Conservation (phyloP, 2,888 invertebrate species). For the Drosophila paucipuncta region DNA sequence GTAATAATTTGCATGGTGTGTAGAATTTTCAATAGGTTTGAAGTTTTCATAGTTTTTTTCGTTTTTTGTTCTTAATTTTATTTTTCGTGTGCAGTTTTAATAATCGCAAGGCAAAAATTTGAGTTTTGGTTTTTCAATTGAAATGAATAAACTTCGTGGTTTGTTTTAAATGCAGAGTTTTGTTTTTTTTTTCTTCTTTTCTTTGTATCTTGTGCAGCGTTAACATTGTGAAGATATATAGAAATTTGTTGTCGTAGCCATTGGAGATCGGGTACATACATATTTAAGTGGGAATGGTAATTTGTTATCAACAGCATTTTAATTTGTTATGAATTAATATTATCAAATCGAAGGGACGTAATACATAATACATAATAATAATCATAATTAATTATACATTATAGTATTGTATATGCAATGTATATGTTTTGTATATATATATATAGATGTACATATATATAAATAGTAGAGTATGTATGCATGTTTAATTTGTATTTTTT, state of each 20-base stretch:
- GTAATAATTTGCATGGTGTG: conserved; percentile 48
- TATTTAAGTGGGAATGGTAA: conserved; percentile 64
- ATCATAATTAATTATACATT: conserved; percentile 53
- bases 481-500: conserved; percentile 34
- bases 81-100: conserved; percentile 29
- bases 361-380: conserved; percentile 56
- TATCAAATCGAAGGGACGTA: conserved; percentile 72
- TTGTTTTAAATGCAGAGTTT: conserved; percentile 80
- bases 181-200: conserved; percentile 40
- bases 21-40: conserved; percentile 37
- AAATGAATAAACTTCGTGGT: conserved; percentile 62
- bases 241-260: conserved; percentile 50
- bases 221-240: conserved; percentile 74
- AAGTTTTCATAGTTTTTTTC: conserved; percentile 23
- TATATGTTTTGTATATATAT: conserved; percentile 39
- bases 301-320: conserved; percentile 69
- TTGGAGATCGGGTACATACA: conserved; percentile 58
- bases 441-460: conserved; percentile 54
- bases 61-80: conserved; percentile 8
- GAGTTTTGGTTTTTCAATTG: conserved; percentile 39
- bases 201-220: conserved; percentile 77
- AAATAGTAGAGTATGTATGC: conserved; percentile 51
- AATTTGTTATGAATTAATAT: conserved; percentile 46
- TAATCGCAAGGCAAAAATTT: conserved; percentile 65
- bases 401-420: conserved; percentile 56